Conservation (phyloP, 2,888 invertebrate genomes). For the Thalpophila matura region DNA sequence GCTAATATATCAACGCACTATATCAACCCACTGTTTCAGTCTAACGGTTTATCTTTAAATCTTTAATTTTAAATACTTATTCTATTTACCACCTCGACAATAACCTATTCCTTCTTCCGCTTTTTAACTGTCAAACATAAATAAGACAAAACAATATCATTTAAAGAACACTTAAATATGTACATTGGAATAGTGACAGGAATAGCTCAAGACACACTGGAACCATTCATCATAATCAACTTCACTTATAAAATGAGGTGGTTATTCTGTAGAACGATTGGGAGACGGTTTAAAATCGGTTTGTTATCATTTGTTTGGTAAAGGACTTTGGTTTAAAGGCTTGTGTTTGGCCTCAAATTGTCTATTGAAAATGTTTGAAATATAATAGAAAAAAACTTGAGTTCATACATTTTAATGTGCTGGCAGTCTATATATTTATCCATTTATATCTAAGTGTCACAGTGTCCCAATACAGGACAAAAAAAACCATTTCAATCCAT, state of each 20-base stretch:
- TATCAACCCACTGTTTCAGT: background rate
- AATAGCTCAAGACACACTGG: conserved; percentile 71
- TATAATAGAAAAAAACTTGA: too few relatives aligned
- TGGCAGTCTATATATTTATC: conserved; percentile 21
- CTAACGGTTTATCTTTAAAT: background rate
- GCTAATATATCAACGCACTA: too few relatives aligned
- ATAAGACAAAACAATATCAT: conserved; percentile 58
- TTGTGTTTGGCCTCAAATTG: too few relatives aligned
- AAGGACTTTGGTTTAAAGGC: too few relatives aligned
- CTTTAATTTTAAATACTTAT: background rate
- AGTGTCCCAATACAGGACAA: too few relatives aligned
- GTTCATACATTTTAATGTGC: background rate
- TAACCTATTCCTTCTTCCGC: conserved; percentile 28
- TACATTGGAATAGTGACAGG: conserved; percentile 51
- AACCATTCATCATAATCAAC: conserved; percentile 75
- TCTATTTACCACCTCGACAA: background rate
- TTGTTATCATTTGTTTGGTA: too few relatives aligned
- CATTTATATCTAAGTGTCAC: background rate
- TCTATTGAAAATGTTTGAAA: too few relatives aligned
- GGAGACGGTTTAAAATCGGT: conserved; percentile 2
- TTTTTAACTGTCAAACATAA: conserved; percentile 29
- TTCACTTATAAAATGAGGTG: conserved; percentile 59
- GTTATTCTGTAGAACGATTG: conserved; percentile 68
- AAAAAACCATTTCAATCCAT: too few relatives aligned
- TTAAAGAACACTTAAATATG: conserved; percentile 62